Evolutionary conservation across 1,140 invertebrate genomes (phyloP), one percentile per base, ranked within the genome.

Genomic region (Cryptotermes secundus): DNA sequence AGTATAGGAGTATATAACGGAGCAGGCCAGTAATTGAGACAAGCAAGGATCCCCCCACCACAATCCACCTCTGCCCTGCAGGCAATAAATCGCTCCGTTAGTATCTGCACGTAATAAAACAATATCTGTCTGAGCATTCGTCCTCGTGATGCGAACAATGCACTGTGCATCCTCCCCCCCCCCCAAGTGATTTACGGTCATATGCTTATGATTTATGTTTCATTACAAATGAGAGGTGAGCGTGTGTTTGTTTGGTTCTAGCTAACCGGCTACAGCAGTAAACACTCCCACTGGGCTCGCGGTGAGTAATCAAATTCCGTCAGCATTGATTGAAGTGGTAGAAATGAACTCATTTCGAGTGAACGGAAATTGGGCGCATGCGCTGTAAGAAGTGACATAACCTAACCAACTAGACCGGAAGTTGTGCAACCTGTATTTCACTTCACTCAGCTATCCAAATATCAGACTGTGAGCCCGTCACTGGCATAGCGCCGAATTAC

Each of bases 151-250:
- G 26, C n/a, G 59, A 72, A 31, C 59, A 72, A n/a, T 72, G 59
- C 59, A 72, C 26, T 31, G 59, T 1, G 59, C 59, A 72, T n/a
- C 38, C 12, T 38, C 59, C 26, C 59, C 59, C 59, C 45, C 0
- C 26, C 59, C 26, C 6, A 31, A n/a, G 14, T 72, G 59, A 72
- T 72, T 72, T 72, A 72, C 59, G 59, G 16, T 72, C 59, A 72
- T 31, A 72, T 72, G 59, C 26, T 72, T 31, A 72, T 72, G 59
- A 72, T 72, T 31, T 72, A 72, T 72, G 59, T 6, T n/a, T 72
- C 19, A 72, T 72, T 72, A 72, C 59, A 72, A 72, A 72, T 72
- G n/a, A 72, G 59, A 72, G 59, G 59, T 72, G 59, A 59, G 53
- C 1, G 53, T 22, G 3, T 24, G 53, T 59, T 14, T 24, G 53